Base-by-base conservation (phyloP, 2,113 vertebrate species). In the Recurvirostra avosetta region DNA sequence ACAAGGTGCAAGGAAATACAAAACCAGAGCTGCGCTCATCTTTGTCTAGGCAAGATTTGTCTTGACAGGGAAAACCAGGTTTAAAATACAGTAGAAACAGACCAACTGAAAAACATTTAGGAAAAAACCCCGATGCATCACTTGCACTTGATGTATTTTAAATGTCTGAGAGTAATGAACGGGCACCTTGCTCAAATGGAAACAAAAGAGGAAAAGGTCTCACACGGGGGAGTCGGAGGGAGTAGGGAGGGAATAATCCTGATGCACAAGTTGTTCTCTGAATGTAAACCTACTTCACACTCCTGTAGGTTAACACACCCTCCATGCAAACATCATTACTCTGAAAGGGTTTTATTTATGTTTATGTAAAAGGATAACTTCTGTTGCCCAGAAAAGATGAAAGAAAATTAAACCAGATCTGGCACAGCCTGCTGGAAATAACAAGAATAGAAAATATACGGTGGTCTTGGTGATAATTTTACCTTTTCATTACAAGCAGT, bases 121-220 rank as follows among this genome's bases (percentile, higher is more conserved):
- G 67, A 62, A 88, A 90, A 83, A 82, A 4, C 1, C 18, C 14
- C 2, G 4, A 40, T 66, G n/a, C 34, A 41, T 87, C 86, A 43
- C 76, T 89, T 95, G 58, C 71, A 85, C 45, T 92, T 91, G 66
- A 85, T 92, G 22, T 77, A 87, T 92, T 97, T 94, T 73, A 91
- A 90, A 79, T 53, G 76, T 68, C 88, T 89, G 76, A 62, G 58
- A 90, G 86, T 92, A 96, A 94, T 92, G 92, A 92, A 86, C 89
- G 90, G 92, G 74, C 59, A 87, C 84, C 58, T 85, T 9, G 6
- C 45, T 90, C 80, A 76, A 58, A 91, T 70, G n/a, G 32, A 95
- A 96, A 95, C 32, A 91, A 88, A 94, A 83, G 72, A 96, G 41
- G 53, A 82, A 94, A 93, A 89, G 84, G 84, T 91, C 89, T 95